A percentile compares a stretch with the other conserved stretches of the same genome.
phyloP scores from a whole-genome alignment of 1,140 invertebrate species.

The Macrobrachium nipponense region DNA sequence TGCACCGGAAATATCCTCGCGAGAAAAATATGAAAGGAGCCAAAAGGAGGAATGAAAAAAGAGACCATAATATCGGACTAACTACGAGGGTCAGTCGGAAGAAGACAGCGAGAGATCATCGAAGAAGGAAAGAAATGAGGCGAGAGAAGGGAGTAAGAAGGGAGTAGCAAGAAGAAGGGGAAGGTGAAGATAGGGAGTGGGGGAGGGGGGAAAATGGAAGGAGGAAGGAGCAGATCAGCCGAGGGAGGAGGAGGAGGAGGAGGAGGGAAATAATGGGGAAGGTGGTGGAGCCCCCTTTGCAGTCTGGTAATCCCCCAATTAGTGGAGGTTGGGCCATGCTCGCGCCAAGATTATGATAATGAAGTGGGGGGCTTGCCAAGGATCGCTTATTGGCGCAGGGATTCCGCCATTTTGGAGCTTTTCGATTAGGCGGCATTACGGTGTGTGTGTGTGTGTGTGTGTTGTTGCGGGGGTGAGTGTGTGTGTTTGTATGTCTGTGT shows the following conservation, averaged over 20 bases:
- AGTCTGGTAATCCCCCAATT: slow-evolving; percentile 43
- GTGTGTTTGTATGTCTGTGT: slow-evolving; percentile 10
- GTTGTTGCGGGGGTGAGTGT: not conserved
- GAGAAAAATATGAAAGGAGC: too few relatives aligned
- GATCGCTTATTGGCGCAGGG: slow-evolving; percentile 39
- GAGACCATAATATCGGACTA: too few relatives aligned
- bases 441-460: slow-evolving; percentile 13
- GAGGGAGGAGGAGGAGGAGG: slow-evolving; percentile 5
- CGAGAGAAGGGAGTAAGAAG: too few relatives aligned
- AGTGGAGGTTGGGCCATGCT: slow-evolving; percentile 34
- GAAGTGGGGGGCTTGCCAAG: slow-evolving; percentile 34
- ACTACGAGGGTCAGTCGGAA: too few relatives aligned
- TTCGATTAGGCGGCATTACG: slow-evolving; percentile 47
- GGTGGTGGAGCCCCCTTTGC: not conserved
- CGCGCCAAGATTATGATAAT: slow-evolving; percentile 49
- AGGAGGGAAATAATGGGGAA: too few relatives aligned
- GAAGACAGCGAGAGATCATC: too few relatives aligned
- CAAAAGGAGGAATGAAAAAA: too few relatives aligned
- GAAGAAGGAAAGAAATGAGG: too few relatives aligned
- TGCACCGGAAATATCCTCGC: too few relatives aligned
- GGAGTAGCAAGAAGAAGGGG: too few relatives aligned
- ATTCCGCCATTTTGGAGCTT: slow-evolving; percentile 6
- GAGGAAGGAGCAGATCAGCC: not conserved
- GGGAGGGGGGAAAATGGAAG: not conserved
- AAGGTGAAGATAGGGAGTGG: not conserved